Base-by-base conservation (phyloP, 2,797 vertebrate genomes). In the Salarias fasciatus region DNA sequence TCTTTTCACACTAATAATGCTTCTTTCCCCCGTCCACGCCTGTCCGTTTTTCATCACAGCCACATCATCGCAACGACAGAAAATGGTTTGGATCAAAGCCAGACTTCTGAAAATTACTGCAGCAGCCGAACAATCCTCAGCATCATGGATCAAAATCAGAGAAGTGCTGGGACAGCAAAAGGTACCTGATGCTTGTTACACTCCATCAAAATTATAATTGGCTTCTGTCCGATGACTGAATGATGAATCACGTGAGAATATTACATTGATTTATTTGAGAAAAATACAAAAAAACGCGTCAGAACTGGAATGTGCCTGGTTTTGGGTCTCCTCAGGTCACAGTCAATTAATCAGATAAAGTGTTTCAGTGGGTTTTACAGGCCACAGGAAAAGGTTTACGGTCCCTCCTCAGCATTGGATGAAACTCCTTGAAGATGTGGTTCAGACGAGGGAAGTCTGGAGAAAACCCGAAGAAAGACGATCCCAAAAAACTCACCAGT, bases 391-490 rank as follows among this genome's bases (percentile, higher is more conserved):
- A 6, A 35, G 33, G 35, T 35, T 2, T 9, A 6, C 33, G 35
- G 33, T 9, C 9, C 33, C 6, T 6, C 9, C 4, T 6, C 6
- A 6, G 33, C 33, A 6, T 43, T 51, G 55, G 8, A 47, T 51
- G 47, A 54, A 59, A n/a, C 5, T 67, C 28, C 9, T 11, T 42
- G 9, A 54, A 59, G 13, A 55, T 14, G 57, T 33, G 41, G 9
- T 75, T 44, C 50, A 45, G 59, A 56, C 53, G 33, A 6, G 4
- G 33, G 33, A 35, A 35, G 35, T 35, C 30, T 1, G 0, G 12
- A 15, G 30, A 24, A 63, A 72, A 61, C 38, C 11, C 50, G 63
- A 15, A 31, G 61, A 53, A 60, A 57, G n/a, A 5, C 11, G 18
- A 51, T 40, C 51, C 51, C 41, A 63, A 51, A 72, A 9, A 30